phyloP scores from a whole-genome alignment of 1,140 invertebrate species.

The Leptopilina boulardi region DNA sequence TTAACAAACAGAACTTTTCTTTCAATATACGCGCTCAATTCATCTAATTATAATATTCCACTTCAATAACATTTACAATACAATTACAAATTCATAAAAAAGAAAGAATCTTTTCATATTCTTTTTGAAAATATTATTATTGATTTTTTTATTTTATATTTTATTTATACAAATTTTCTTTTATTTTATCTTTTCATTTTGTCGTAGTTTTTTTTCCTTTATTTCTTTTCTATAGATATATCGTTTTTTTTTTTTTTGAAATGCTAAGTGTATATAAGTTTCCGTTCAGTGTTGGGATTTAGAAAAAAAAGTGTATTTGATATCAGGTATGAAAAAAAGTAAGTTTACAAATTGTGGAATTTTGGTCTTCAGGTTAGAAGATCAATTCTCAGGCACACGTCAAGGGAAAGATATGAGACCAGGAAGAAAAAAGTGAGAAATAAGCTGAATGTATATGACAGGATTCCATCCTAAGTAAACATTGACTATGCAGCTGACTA shows the following conservation, averaged over 20 bases:
- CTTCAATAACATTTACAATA: neutral
- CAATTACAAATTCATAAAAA: too few relatives aligned
- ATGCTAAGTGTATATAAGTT: neutral
- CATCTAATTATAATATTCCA: neutral
- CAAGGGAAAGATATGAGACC: conserved; percentile 1
- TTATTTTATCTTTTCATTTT: too few relatives aligned
- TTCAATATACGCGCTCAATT: neutral
- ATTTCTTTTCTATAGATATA: too few relatives aligned
- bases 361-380: neutral
- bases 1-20: neutral
- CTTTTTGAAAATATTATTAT: too few relatives aligned
- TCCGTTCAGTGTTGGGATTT: neutral
- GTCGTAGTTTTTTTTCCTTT: too few relatives aligned
- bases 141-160: too few relatives aligned
- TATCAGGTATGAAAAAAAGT: neutral
- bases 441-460: conserved; percentile 32
- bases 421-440: conserved; percentile 28
- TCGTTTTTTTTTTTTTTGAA: too few relatives aligned
- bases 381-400: conserved; percentile 19
- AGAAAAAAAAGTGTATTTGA: neutral
- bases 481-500: conserved; percentile 32
- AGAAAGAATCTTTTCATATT: too few relatives aligned
- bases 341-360: conserved; percentile 5
- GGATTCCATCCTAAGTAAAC: conserved; percentile 31
- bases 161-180: too few relatives aligned